Evolutionary conservation across 2,113 vertebrate genomes (phyloP).

Genomic region (Caranx melampygus): DNA sequence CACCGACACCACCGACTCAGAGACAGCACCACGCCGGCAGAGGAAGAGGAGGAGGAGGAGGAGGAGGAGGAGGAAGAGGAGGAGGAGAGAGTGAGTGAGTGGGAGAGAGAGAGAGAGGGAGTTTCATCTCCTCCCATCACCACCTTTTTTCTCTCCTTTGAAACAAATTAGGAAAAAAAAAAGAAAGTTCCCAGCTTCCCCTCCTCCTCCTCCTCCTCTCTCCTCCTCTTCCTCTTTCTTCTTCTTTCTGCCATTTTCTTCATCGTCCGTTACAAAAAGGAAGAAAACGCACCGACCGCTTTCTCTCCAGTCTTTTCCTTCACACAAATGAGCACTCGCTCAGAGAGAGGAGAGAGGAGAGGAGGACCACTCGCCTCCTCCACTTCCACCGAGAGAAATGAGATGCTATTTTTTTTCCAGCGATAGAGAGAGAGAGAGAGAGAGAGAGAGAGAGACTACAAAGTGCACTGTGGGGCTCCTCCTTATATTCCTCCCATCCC

Average conservation of each 20-base stretch:
- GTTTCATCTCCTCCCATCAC: slow-evolving; percentile 65
- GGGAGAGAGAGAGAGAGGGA: slow-evolving; percentile 34
- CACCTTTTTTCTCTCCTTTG: slow-evolving; percentile 56
- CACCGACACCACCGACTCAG: slow-evolving; percentile 41
- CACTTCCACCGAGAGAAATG: slow-evolving; percentile 61
- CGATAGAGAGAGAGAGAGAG: slow-evolving; percentile 36
- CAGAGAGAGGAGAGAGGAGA: slow-evolving; percentile 6
- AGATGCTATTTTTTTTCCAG: slow-evolving; percentile 57
- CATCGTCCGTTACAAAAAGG: slow-evolving; percentile 48
- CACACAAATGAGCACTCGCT: slow-evolving; percentile 1
- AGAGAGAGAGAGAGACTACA: slow-evolving; percentile 68
- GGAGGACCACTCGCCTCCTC: slow-evolving; percentile 49
- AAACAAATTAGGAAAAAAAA: slow-evolving; percentile 26
- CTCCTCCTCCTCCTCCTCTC: slow-evolving; percentile 10
- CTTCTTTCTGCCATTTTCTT: slow-evolving; percentile 37
- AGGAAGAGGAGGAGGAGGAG: slow-evolving; percentile 33
- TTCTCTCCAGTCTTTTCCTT: slow-evolving; percentile 23
- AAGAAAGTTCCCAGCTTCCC: slow-evolving; percentile 73
- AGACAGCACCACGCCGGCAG: slow-evolving; percentile 35
- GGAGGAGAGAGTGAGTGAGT: slow-evolving; percentile 37
- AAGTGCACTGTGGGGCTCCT: slow-evolving; percentile 82
- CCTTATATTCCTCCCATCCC: slow-evolving; percentile 90
- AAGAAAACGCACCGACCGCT: slow-evolving; percentile 31
- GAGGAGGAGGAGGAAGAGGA: slow-evolving; percentile 20
- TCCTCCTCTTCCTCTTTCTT: slow-evolving; percentile 31